Base-by-base conservation (phyloP, 2,797 vertebrate species). In the Manis crassicaudata region DNA sequence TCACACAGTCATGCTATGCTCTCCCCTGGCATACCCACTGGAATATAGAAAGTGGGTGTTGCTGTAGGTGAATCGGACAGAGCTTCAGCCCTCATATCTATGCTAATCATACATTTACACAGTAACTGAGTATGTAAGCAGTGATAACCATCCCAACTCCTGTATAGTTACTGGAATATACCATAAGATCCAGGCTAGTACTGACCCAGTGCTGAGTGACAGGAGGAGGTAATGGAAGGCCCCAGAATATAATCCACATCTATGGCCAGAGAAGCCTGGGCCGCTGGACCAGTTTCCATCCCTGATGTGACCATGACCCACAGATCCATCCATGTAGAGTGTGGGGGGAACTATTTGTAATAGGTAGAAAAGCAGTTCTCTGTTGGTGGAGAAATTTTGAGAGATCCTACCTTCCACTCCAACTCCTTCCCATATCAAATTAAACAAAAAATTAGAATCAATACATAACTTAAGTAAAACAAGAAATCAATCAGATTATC, bases 371-470 rank as follows among this genome's bases (percentile, higher is more conserved):
- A 83, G 10, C 12, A 90, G 6, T 90, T 40, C 20, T 94, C 32
- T 82, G 52, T 95, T 60, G 18, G 58, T 90, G 72, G 27, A 95
- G 23, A 84, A 18, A 94, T 93, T 88, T 95, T 9, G 17, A 40
- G 35, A 76, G 2, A 9, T 12, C 75, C 2, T 63, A 17, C 7
- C 32, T 37, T 35, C 6, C 35, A 90, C 5, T 11, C 43, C 27
- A 84, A 50, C 60, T 6, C 18, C 7, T 94, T 43, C 92, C 88
- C 5, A 9, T 27, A 58, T 81, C 27, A 95, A 97, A 98, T 92
- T 94, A 77, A 97, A 75, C 92, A 93, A 95, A 63, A 92, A 97
- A 90, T 81, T 12, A 93, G 92, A 97, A 97, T 77, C 88, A 95
- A 97, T 90, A 80, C 9, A 58, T 70, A 93, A 96, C 14, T 94